A percentile compares a stretch with the other conserved stretches of the same genome.
These are phyloP conservation scores for Hartigia nigra DNA, from an alignment of 2,888 invertebrate species.

Conservation along the genomic window DNA sequence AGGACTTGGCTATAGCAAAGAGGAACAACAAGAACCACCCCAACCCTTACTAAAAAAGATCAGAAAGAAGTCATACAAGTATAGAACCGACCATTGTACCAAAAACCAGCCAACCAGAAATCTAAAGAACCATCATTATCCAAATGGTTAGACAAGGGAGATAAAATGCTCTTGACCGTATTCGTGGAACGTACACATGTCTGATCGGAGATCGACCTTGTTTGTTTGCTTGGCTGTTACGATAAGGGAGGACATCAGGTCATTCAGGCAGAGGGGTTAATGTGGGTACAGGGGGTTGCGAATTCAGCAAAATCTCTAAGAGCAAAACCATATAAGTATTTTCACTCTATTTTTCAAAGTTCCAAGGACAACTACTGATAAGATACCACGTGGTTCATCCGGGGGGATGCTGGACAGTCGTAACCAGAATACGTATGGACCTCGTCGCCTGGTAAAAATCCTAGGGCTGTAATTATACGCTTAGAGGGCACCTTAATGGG, in stretches of 20 bases:
- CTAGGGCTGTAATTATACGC: slow-evolving; percentile 34
- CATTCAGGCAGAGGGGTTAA: slow-evolving; percentile 36
- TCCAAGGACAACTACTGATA: background rate
- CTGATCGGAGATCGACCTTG: slow-evolving; percentile 27
- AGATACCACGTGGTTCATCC: background rate
- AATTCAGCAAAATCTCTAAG: background rate
- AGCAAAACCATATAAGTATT: background rate
- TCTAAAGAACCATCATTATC: background rate
- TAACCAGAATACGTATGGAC: background rate
- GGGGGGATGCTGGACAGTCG: background rate
- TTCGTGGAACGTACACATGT: slow-evolving; percentile 33
- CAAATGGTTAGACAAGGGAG: background rate
- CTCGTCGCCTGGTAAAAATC: background rate
- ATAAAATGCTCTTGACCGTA: slow-evolving; percentile 34
- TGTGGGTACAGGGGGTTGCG: background rate
- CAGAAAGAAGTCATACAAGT: background rate
- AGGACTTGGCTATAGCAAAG: background rate
- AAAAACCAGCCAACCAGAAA: background rate
- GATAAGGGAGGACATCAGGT: slow-evolving; percentile 48
- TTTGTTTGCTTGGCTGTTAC: slow-evolving; percentile 53
- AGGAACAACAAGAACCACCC: background rate
- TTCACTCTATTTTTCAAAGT: background rate
- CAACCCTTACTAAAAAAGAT: background rate
- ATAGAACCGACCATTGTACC: background rate
- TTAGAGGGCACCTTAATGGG: slow-evolving; percentile 26